These are phyloP conservation scores for Xenopus tropicalis DNA, from an alignment of 2,113 vertebrate species.

Conservation along the genomic window UCB_Xtro_10.0 CM004443.2:108207501-108208000, in stretches of 20 bases:
- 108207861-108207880: constrained; percentile 70
- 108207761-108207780: constrained; percentile 55
- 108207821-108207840: constrained; percentile 66
- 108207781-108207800: constrained; percentile 50
- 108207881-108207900: constrained; percentile 86
- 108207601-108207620: constrained; percentile 18
- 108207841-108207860: constrained; percentile 67
- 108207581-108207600: neutral
- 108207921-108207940: constrained; percentile 68
- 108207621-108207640: constrained; percentile 47
- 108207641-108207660: neutral
- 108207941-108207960: constrained; percentile 76
- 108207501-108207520: neutral
- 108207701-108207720: constrained; percentile 58
- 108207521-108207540: neutral
- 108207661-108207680: neutral
- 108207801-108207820: constrained; percentile 61
- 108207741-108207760: constrained; percentile 58
- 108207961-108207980: constrained; percentile 62
- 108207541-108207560: neutral
- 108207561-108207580: neutral
- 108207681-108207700: constrained; percentile 12
- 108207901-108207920: constrained; percentile 73
- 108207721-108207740: constrained; percentile 60
- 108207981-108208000: constrained; percentile 75